Conservation (phyloP, 2,113 vertebrate species). For the Corvus cornix region DNA sequence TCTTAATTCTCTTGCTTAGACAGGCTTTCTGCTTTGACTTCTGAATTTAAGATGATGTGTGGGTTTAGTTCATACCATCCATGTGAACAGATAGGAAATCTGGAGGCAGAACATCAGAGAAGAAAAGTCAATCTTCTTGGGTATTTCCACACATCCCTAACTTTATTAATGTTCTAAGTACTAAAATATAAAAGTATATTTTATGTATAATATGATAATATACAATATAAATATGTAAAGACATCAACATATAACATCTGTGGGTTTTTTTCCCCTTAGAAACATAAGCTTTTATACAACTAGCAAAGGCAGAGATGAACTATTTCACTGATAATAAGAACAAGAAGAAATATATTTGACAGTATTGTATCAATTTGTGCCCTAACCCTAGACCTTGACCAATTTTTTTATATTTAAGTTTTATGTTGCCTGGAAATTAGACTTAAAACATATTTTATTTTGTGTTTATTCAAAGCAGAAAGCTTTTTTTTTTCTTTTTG, state of each 20-base stretch:
- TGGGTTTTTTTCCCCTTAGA: accelerated
- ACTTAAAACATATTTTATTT: not conserved
- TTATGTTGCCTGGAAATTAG: not conserved
- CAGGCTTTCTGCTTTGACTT: not conserved
- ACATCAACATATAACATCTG: not conserved
- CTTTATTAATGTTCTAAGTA: not conserved
- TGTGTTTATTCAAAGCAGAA: not conserved
- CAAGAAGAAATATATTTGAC: not conserved
- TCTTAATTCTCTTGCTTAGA: not conserved
- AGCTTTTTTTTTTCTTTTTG: not conserved
- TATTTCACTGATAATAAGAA: not conserved
- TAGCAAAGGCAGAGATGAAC: not conserved
- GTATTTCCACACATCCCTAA: not conserved
- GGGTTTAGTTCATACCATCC: not conserved
- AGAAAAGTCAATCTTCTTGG: not conserved
- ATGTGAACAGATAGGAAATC: not conserved
- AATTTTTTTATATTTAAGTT: not conserved
- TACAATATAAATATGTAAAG: not conserved
- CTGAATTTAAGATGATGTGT: not conserved
- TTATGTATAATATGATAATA: not conserved
- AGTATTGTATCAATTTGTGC: not conserved
- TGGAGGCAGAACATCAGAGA: not conserved
- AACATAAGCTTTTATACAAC: not conserved
- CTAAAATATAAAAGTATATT: not conserved
- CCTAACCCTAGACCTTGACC: not conserved